Base-by-base conservation (phyloP, 2,797 vertebrate genomes). In the Aplochiton taeniatus region DNA sequence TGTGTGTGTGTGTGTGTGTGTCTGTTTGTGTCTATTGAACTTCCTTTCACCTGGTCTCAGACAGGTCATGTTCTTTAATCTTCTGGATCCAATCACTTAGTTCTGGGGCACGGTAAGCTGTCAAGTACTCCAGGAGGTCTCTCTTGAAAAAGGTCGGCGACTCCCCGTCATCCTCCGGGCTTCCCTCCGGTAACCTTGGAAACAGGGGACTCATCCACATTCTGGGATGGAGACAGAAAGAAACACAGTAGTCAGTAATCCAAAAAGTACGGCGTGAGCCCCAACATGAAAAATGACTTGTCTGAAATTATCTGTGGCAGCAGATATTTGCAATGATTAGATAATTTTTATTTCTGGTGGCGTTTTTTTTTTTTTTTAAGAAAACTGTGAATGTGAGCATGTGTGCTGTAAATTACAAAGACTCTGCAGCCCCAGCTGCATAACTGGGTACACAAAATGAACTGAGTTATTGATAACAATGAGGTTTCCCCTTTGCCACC, bases 181-280 rank as follows among this genome's bases (percentile, higher is more conserved):
- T 83, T 77, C 90, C 95, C 8, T 86, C 80, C 54, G 90, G 89
- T 68, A 98, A 83, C 75, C 79, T 91, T 79, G 94, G 94, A 90
- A 95, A 99, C 70, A 99, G 76, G 55, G 97, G 95, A 75, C 97
- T 99, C 91, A 99, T 75, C 98, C 98, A 99, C 72, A 99, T 92
- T 78, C 97, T 99, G 72, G 13, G 74, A 80, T 50, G 54, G 43
- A 56, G 50, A 75, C 16, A 65, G 19, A 63, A 6, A 31, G 31
- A 3, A 31, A 31, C 31, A 3, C 31, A 31, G 3, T 31, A 31
- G 31, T 31, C 31, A 31, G 6, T 6, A 31, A 31, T 31, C 31
- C 31, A 31, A 31, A 31, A 31, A 31, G 31, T 31, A 3, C 6
- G 31, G 3, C 6, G 31, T 31, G 31, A 31, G 3, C 31, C 31